Conservation (phyloP, 2,797 vertebrate genomes). For the Onychomys torridus region DNA sequence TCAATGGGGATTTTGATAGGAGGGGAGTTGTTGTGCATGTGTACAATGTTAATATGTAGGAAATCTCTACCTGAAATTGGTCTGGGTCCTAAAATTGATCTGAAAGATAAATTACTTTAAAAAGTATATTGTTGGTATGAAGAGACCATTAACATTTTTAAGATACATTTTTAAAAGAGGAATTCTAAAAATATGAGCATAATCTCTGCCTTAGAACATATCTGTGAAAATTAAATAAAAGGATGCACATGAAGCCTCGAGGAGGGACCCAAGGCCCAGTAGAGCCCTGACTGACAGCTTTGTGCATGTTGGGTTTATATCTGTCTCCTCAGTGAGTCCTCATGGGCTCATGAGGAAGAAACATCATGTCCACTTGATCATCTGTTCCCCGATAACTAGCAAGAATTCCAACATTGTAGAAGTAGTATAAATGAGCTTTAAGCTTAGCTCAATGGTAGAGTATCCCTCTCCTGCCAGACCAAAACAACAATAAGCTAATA, state of each 20-base stretch:
- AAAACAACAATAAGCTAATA: background rate
- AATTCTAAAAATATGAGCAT: constrained; percentile 35
- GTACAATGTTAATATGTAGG: background rate
- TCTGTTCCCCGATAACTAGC: background rate
- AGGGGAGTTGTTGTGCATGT: background rate
- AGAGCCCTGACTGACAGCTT: background rate
- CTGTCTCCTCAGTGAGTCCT: background rate
- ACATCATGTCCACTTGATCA: background rate
- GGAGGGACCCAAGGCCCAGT: background rate
- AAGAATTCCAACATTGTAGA: background rate
- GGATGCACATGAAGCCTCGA: background rate
- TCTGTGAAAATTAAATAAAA: constrained; percentile 26
- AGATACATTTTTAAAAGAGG: background rate
- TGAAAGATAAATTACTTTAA: background rate
- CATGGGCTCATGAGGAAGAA: background rate
- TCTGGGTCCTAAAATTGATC: background rate
- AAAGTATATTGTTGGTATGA: background rate
- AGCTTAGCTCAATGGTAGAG: background rate
- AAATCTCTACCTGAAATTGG: background rate
- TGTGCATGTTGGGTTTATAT: background rate
- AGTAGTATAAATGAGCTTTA: background rate
- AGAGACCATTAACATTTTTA: background rate
- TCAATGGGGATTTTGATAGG: too few species aligned
- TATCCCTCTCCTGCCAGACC: background rate
- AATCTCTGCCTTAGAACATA: constrained; percentile 15